Conservation (phyloP, 2,797 vertebrate genomes). For the Muscicapa striata region DNA sequence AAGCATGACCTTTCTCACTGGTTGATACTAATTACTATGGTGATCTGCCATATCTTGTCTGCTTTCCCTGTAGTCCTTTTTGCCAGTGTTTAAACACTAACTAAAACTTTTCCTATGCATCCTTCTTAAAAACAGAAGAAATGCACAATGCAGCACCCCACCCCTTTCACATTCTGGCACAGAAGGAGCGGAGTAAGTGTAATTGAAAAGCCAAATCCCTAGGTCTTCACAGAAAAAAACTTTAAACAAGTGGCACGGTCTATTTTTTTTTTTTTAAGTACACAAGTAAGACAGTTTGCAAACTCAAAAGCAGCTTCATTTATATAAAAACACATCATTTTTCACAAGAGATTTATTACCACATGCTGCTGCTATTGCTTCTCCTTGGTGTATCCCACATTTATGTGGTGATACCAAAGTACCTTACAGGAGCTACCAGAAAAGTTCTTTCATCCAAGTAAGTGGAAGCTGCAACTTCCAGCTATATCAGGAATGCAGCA, state of each 20-base stretch:
- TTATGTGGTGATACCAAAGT: background rate
- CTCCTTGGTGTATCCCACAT: background rate
- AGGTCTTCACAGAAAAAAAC: background rate
- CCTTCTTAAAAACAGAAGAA: background rate
- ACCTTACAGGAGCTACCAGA: background rate
- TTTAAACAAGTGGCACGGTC: background rate
- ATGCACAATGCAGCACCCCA: background rate
- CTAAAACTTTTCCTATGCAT: background rate
- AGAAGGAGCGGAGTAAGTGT: background rate
- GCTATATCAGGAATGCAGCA: background rate
- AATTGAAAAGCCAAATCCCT: background rate
- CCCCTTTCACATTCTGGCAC: background rate
- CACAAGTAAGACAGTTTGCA: background rate
- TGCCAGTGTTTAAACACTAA: background rate
- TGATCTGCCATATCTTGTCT: background rate
- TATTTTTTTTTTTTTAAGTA: background rate
- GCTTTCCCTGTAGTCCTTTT: background rate
- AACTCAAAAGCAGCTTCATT: background rate
- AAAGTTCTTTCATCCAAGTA: background rate
- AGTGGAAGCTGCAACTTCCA: background rate
- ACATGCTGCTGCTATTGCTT: background rate
- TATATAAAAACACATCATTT: background rate
- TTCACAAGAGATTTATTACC: background rate
- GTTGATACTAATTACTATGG: background rate
- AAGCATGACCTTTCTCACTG: background rate